Conservation (phyloP, 2,797 vertebrate species). For the Serranus cabrilla region DNA sequence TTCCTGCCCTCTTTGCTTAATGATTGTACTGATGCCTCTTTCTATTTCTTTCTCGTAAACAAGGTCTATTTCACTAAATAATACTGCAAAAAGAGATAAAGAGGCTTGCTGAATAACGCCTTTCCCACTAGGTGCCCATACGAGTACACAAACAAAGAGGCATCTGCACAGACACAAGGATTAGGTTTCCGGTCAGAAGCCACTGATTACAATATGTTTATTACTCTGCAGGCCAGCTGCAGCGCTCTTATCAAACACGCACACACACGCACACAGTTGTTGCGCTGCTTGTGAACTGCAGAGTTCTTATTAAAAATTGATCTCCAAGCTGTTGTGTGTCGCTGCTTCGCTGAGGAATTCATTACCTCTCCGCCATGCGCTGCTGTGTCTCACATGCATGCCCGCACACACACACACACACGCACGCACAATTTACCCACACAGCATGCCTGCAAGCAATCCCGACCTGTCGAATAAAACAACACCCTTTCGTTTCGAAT, state of each 20-base stretch:
- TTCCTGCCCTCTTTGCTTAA: background rate
- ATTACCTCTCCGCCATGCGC: conserved; percentile 78
- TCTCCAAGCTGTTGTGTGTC: conserved; percentile 84
- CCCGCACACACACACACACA: conserved; percentile 10
- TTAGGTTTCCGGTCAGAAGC: conserved; percentile 74
- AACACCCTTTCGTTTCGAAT: conserved; percentile 75
- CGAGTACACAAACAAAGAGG: conserved; percentile 22
- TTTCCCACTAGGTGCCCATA: conserved; percentile 40
- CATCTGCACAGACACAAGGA: conserved; percentile 52
- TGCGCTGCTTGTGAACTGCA: conserved; percentile 75
- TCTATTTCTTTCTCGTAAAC: conserved; percentile 5
- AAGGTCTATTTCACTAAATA: conserved; percentile 29
- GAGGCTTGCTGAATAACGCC: conserved; percentile 6
- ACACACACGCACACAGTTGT: conserved; percentile 57
- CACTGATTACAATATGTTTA: conserved; percentile 82
- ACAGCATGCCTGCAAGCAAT: conserved; percentile 68
- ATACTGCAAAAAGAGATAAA: conserved; percentile 29
- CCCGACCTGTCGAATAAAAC: conserved; percentile 74
- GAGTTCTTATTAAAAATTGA: conserved; percentile 86
- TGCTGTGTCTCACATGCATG: conserved; percentile 47
- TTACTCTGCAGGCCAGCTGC: conserved; percentile 69
- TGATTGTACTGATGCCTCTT: background rate
- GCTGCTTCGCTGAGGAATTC: conserved; percentile 81
- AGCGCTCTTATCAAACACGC: conserved; percentile 72
- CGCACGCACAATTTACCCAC: conserved; percentile 13